phyloP scores from a whole-genome alignment of 2,113 vertebrate species.

The Anoura caudifer region DNA sequence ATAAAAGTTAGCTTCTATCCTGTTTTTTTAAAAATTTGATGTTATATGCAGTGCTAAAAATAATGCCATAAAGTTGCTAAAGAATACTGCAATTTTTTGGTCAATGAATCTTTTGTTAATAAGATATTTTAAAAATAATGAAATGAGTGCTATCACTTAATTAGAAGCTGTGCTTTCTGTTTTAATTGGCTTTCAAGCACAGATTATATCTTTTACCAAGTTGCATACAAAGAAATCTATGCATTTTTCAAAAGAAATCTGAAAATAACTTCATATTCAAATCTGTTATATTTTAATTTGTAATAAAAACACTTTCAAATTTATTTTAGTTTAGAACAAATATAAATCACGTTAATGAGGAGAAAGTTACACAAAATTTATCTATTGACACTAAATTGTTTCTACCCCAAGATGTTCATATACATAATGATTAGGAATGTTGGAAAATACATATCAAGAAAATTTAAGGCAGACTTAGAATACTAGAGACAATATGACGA shows the following conservation, averaged over 20 bases:
- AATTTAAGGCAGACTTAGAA: background rate
- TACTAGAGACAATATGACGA: background rate
- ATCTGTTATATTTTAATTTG: background rate
- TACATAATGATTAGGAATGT: background rate
- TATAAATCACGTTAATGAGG: background rate
- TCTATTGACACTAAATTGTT: background rate
- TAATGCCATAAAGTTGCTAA: background rate
- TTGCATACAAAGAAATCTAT: background rate
- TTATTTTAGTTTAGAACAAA: background rate
- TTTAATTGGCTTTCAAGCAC: conserved; percentile 72
- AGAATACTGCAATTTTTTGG: background rate
- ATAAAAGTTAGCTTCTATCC: background rate
- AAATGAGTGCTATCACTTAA: background rate
- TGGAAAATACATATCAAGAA: background rate
- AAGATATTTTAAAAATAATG: background rate
- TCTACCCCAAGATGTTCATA: background rate
- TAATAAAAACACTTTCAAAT: background rate
- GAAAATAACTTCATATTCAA: conserved; percentile 7
- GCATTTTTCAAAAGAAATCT: background rate
- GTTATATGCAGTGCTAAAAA: background rate
- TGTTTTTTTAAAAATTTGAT: background rate
- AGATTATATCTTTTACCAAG: conserved; percentile 24
- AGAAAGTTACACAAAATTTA: background rate
- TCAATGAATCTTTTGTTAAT: background rate
- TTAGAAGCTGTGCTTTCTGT: background rate